Base-by-base conservation (phyloP, 2,888 invertebrate genomes). In the Limnephilus auricula region DNA sequence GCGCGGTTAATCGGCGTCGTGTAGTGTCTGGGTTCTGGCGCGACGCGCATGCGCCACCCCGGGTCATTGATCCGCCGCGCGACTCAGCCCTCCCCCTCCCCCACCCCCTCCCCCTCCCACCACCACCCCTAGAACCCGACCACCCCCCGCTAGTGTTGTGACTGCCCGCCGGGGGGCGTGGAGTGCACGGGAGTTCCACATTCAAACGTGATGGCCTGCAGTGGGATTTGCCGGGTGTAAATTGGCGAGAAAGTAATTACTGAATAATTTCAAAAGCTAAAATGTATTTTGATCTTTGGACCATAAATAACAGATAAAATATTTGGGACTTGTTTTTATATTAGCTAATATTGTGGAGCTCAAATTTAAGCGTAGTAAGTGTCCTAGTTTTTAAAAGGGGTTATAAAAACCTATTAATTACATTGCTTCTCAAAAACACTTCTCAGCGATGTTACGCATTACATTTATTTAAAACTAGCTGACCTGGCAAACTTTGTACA, bases 71-170 rank as follows among this genome's bases (percentile, higher is more conserved):
- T 90, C 91, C 88, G 92, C 84, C 88, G 83, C 90, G n/a, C 80
- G 32, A 90, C 89, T 31, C 89, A 4, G 37, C 34, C 91, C 89
- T 50, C 88, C 87, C 89, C 50, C 83, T n/a, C 37, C 2, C 82
- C 86, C 32, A 31, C 65, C 89, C n/a, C 18, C 37, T 87, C n/a
- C 79, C 25, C 25, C 5, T 18, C 89, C 80, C 40, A 30, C 0
- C 85, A 1, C 37, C 89, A 40, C 34, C 80, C 79, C n/a, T n/a
- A n/a, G n/a, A n/a, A n/a, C n/a, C n/a, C n/a, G n/a, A n/a, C n/a
- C 88, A 25, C 25, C 34, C 50, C 89, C 89, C 45, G 79, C 80
- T 87, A n/a, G 92, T 95, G 94, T 95, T 94, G 94, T 94, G 95
- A 93, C 94, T 95, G 93, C 93, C 94, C 18, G 94, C 94, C n/a